Conservation (phyloP, 2,797 vertebrate genomes). For the Loris lydekkerianus region DNA sequence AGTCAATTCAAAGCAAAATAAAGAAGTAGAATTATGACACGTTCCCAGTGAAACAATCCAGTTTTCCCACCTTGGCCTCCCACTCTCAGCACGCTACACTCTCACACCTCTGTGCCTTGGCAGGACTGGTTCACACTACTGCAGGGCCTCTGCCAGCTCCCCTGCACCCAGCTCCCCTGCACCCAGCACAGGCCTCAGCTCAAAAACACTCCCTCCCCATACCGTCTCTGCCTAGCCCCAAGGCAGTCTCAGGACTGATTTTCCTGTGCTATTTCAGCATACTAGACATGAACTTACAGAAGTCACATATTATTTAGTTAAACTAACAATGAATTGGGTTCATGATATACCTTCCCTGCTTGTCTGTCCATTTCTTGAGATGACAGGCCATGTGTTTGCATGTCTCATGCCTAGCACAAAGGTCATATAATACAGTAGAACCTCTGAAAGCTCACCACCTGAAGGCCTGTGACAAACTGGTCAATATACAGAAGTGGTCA, state of each 20-base stretch:
- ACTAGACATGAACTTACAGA: accelerated
- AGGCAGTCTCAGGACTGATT: background rate
- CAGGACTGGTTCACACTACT: background rate
- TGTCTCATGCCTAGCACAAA: background rate
- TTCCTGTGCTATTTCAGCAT: background rate
- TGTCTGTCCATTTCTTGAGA: background rate
- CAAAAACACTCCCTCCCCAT: background rate
- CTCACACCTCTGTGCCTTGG: background rate
- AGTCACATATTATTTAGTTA: background rate
- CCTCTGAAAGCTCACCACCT: too few species aligned
- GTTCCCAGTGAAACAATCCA: background rate
- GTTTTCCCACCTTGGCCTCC: slow-evolving; percentile 1
- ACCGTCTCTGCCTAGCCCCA: background rate
- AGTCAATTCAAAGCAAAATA: slow-evolving; percentile 20
- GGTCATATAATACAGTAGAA: background rate
- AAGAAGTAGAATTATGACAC: slow-evolving; percentile 21
- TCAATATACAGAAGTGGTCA: too few species aligned
- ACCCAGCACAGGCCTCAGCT: background rate
- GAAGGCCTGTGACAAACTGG: too few species aligned
- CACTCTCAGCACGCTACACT: background rate
- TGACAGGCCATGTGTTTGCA: background rate
- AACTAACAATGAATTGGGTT: background rate
- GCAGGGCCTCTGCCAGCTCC: background rate
- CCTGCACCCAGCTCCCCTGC: background rate
- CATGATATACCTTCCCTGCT: background rate